phyloP scores from a whole-genome alignment of 1,140 invertebrate genomes.

The Drosophila repletoides region DNA sequence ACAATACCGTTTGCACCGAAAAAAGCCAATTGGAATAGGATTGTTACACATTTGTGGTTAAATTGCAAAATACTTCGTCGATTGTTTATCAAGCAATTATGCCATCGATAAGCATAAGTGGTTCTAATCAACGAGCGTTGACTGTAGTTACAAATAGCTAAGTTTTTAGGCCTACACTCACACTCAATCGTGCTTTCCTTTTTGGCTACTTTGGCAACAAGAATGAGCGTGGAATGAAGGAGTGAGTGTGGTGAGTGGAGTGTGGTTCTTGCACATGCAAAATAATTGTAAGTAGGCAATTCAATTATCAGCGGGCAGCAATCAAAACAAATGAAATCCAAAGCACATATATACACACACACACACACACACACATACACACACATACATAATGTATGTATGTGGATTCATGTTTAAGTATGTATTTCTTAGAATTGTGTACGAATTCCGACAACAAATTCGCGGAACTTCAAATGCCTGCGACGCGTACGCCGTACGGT shows the following conservation, averaged over 20 bases:
- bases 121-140: no score
- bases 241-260: not conserved
- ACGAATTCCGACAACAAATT: slow-evolving; percentile 26
- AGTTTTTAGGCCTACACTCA: no score
- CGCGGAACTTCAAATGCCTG: slow-evolving; percentile 25
- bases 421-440: slow-evolving; percentile 21
- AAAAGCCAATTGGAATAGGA: no score
- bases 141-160: no score
- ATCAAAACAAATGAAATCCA: slow-evolving; percentile 48
- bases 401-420: not conserved
- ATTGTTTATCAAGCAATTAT: no score
- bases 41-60: no score
- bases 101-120: no score
- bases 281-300: slow-evolving; percentile 13
- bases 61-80: no score
- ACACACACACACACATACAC: not conserved
- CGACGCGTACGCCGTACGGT: slow-evolving; percentile 6
- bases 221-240: no score
- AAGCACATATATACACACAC: slow-evolving; percentile 13
- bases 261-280: slow-evolving; percentile 4
- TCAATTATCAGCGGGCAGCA: slow-evolving; percentile 27
- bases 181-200: not conserved
- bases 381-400: no score
- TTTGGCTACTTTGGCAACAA: no score
- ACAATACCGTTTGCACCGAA: no score